Conservation (phyloP, 2,113 vertebrate genomes). For the Hirundichthys speculiger region DNA sequence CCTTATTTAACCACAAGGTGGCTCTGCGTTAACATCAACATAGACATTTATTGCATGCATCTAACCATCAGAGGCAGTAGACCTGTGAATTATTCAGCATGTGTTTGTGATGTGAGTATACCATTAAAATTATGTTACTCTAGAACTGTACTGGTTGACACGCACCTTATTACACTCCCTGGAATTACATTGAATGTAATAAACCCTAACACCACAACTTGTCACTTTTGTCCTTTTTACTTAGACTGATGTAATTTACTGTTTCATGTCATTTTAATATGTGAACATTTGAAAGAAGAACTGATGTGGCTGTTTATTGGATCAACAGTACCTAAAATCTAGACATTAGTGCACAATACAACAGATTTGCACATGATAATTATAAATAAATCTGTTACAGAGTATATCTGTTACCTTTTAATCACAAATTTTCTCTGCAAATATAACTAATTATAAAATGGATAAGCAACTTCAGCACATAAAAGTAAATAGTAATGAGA, state of each 20-base stretch:
- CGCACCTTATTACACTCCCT: constrained; percentile 44
- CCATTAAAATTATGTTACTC: constrained; percentile 22
- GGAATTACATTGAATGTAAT: constrained; percentile 59
- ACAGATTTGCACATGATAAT: too few relatives aligned
- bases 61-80: neutral
- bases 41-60: neutral
- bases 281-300: neutral
- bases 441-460: too few relatives aligned
- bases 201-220: constrained; percentile 45
- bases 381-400: too few relatives aligned
- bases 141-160: constrained; percentile 27
- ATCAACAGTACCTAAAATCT: too few relatives aligned
- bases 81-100: constrained; percentile 54
- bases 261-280: neutral
- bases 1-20: constrained; percentile 63
- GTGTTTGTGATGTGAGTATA: constrained; percentile 48
- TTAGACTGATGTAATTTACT: neutral
- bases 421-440: too few relatives aligned
- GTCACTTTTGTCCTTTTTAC: constrained; percentile 9
- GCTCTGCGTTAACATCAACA: constrained; percentile 38
- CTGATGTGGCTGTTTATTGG: too few relatives aligned
- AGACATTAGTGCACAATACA: too few relatives aligned
- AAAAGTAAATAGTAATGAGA: too few relatives aligned
- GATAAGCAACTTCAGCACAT: too few relatives aligned
- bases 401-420: too few relatives aligned